phyloP scores from a whole-genome alignment of 2,797 vertebrate species.

The Epinephelus coioides region DNA sequence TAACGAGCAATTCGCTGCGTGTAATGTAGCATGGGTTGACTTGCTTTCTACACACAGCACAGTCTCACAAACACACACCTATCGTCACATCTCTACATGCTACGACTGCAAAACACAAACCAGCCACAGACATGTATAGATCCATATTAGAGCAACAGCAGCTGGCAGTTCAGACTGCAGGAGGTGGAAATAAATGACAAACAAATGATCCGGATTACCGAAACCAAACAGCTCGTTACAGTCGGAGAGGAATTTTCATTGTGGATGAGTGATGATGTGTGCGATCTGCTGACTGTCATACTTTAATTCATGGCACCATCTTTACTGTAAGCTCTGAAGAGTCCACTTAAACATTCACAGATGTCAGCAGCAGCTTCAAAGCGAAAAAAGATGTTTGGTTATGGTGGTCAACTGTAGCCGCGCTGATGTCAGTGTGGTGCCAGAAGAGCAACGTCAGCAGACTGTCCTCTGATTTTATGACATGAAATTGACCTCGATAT shows the following conservation, averaged over 20 bases:
- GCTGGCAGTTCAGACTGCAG: not conserved
- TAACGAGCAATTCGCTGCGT: constrained; percentile 43
- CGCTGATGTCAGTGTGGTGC: constrained; percentile 31
- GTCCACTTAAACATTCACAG: constrained; percentile 65
- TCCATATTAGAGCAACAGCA: not conserved
- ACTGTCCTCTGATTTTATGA: not conserved
- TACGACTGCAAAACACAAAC: not conserved
- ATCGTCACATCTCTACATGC: not conserved
- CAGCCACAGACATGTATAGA: too few species aligned
- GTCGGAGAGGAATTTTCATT: constrained; percentile 31
- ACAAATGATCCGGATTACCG: constrained; percentile 29
- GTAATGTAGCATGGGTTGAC: constrained; percentile 38
- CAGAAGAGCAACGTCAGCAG: constrained; percentile 6
- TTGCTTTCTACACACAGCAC: constrained; percentile 20
- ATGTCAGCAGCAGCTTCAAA: constrained; percentile 53
- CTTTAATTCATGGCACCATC: constrained; percentile 39
- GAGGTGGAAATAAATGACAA: constrained; percentile 27
- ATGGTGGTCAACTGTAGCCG: constrained; percentile 22
- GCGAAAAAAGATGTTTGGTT: constrained; percentile 44
- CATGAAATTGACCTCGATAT: not conserved
- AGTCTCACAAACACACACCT: not conserved
- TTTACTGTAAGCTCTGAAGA: constrained; percentile 31
- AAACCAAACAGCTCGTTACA: constrained; percentile 10
- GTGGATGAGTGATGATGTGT: constrained; percentile 42
- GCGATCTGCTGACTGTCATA: constrained; percentile 51